Conservation (phyloP, 2,113 vertebrate genomes). For the Psettodes erumei region DNA sequence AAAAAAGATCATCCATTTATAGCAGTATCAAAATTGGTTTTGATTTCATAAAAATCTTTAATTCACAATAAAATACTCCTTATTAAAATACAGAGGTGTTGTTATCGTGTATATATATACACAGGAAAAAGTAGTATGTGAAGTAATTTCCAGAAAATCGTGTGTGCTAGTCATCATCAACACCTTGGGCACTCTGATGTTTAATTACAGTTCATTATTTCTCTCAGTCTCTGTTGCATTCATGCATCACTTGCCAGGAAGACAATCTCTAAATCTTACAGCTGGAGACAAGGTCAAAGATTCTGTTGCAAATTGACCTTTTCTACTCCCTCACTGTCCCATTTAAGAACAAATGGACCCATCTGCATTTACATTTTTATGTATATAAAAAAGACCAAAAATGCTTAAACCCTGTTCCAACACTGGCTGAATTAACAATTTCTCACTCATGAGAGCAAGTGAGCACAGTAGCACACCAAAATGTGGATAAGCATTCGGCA, state of each 20-base stretch:
- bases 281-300: conserved; percentile 49
- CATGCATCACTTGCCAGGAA: conserved; percentile 42
- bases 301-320: conserved; percentile 63
- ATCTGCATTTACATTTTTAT: conserved; percentile 22
- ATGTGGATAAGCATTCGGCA: conserved; percentile 32
- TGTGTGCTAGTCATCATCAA: conserved; percentile 12
- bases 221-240: conserved; percentile 18
- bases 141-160: background rate
- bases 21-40: too few relatives aligned
- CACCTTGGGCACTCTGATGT: background rate
- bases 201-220: conserved; percentile 52
- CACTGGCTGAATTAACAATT: background rate
- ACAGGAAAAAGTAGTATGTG: background rate
- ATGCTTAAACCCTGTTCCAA: background rate
- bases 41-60: too few relatives aligned
- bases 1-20: too few relatives aligned
- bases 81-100: background rate
- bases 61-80: background rate
- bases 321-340: conserved; percentile 31
- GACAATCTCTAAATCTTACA: conserved; percentile 45
- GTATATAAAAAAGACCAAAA: background rate
- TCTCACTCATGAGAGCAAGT: background rate
- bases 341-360: conserved; percentile 25
- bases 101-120: background rate
- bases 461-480: conserved; percentile 19